Evolutionary conservation across 2,113 vertebrate species (phyloP), one percentile per base, ranked within the genome.

Genomic region (Lipophrys pholis): DNA sequence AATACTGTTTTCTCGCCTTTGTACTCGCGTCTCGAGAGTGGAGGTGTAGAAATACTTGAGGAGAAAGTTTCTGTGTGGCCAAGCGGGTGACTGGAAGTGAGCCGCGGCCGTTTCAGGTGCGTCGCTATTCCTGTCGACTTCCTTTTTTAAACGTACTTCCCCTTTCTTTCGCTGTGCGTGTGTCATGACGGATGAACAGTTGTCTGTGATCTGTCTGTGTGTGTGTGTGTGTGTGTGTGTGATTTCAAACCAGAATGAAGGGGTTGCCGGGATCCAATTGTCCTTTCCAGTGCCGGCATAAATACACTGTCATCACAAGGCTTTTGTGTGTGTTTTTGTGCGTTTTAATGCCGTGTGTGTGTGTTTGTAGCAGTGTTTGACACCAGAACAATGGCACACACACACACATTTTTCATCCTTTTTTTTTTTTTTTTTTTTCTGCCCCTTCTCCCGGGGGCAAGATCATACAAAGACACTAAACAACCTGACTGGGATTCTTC

Each of bases 401-500:
- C 56, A 60, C 67, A 42, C 12, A 63, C 70, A 66, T 60, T 78
- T 84, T 71, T 81, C 50, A 55, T 59, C 76, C 49, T 59, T 84
- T 4, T 30, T 30, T 30, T 30, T 30, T 30, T 30, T 30, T 30
- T 30, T 30, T 30, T 30, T 78, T 68, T 78, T 68, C 41, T 76
- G 61, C 75, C 56, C 74, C 86, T 78, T 82, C 76, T 90, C 83
- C 89, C 81, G 59, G 78, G 85, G 89, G 86, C 85, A 88, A 90
- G 87, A 90, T 86, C 85, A 83, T 84, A 73, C 86, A 91, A 89
- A 90, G 88, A 89, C 89, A 88, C 81, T 59, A 82, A 90, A 84
- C 80, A 87, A 81, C 81, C 76, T 73, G 78, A 76, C 65, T 49
- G 46, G 67, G 69, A 58, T 40, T 16, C 48, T 42, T 57, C 15